A percentile compares a stretch with the other conserved stretches of the same genome.
phyloP scores from a whole-genome alignment of 2,888 invertebrate species.

The Caenorhabditis macrosperma region DNA sequence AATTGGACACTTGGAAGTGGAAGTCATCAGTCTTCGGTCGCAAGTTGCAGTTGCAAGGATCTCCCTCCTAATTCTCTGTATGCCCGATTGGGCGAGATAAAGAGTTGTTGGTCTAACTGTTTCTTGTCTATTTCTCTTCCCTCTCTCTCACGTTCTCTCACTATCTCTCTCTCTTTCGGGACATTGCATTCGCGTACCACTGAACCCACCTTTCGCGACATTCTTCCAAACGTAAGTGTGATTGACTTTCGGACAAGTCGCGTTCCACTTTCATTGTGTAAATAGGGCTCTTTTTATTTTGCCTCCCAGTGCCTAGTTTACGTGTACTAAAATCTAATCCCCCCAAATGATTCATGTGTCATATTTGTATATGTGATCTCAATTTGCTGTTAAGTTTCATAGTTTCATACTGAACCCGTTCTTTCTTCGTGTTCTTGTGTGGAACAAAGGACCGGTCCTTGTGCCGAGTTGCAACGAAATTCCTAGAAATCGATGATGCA shows the following conservation, averaged over 20 bases:
- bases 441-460: no score
- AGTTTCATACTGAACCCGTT: background rate
- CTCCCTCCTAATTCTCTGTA: no score
- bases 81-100: no score
- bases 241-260: background rate
- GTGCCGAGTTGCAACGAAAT: constrained; percentile 27
- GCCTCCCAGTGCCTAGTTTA: background rate
- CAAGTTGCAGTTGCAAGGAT: no score
- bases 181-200: no score
- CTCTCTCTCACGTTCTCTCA: no score
- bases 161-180: no score
- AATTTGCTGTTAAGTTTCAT: background rate
- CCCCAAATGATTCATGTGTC: background rate
- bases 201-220: no score
- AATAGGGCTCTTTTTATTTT: background rate
- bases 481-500: constrained; percentile 25
- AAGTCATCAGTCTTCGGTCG: no score
- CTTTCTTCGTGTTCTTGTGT: background rate
- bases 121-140: background rate
- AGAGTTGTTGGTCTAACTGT: no score
- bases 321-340: background rate
- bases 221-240: background rate
- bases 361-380: background rate
- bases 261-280: constrained; percentile 1
- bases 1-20: no score